phyloP scores from a whole-genome alignment of 2,888 invertebrate species.

The Mactromeris polynyma region DNA sequence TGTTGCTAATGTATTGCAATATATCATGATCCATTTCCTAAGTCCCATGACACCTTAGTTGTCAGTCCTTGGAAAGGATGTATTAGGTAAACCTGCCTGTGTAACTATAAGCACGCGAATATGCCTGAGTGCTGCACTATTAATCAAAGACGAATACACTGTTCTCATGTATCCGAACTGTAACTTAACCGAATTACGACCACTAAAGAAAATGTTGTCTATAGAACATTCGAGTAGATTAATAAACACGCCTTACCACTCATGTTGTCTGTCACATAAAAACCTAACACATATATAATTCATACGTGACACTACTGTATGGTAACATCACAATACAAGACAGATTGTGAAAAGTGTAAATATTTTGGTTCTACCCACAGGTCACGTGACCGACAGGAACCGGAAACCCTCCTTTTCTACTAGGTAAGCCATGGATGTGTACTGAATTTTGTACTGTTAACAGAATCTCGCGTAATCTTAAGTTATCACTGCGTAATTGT shows the following conservation, averaged over 20 bases:
- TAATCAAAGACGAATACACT: too few relatives aligned
- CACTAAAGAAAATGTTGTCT: background rate
- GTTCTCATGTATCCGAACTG: background rate
- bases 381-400: constrained; percentile 51
- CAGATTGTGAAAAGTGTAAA: background rate
- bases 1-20: too few relatives aligned
- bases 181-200: background rate
- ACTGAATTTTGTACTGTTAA: background rate
- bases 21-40: too few relatives aligned
- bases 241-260: background rate
- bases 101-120: too few relatives aligned
- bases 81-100: too few relatives aligned
- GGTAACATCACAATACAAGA: background rate
- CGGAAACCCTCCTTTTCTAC: constrained; percentile 62
- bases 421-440: constrained; percentile 34
- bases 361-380: constrained; percentile 43
- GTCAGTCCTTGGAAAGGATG: too few relatives aligned
- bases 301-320: background rate
- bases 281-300: background rate
- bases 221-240: background rate
- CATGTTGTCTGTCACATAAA: constrained; percentile 1
- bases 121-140: too few relatives aligned
- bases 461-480: background rate
- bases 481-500: background rate
- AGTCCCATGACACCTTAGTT: too few relatives aligned